phyloP scores from a whole-genome alignment of 2,797 vertebrate species.

The Brachymystax lenok region DNA sequence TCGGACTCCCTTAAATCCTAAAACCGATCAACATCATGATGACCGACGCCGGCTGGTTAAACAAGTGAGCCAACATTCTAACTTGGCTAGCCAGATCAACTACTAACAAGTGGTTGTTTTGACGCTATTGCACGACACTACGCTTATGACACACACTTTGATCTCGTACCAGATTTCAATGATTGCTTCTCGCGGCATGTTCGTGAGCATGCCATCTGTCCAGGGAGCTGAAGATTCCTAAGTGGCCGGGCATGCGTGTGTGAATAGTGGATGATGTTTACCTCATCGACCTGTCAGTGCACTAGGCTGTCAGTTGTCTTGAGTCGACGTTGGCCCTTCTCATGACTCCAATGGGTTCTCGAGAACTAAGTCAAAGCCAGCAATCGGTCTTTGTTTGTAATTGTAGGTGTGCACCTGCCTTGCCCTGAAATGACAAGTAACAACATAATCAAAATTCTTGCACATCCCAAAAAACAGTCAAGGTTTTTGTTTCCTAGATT shows the following conservation, averaged over 20 bases:
- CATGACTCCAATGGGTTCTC: not conserved
- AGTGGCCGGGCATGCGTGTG: too few relatives aligned
- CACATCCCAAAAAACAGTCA: not conserved
- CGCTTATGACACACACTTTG: not conserved
- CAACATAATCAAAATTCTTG: not conserved
- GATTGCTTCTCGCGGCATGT: not conserved
- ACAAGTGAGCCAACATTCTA: not conserved
- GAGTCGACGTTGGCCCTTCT: not conserved
- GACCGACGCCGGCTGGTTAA: not conserved
- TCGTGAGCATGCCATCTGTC: too few relatives aligned
- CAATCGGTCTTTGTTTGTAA: too few relatives aligned
- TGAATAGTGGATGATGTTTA: too few relatives aligned
- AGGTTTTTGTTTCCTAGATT: slow-evolving; percentile 57
- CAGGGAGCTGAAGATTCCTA: too few relatives aligned
- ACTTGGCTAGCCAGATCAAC: not conserved
- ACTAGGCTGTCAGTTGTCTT: too few relatives aligned
- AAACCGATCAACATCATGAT: not conserved
- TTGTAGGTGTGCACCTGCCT: too few relatives aligned
- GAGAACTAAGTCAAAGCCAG: too few relatives aligned
- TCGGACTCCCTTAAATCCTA: not conserved
- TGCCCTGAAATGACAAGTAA: too few relatives aligned
- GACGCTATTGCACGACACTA: not conserved
- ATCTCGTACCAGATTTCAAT: not conserved
- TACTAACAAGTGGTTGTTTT: not conserved
- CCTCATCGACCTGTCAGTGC: too few relatives aligned